Conservation (phyloP, 2,888 invertebrate genomes). For the Brenthis hecate region DNA sequence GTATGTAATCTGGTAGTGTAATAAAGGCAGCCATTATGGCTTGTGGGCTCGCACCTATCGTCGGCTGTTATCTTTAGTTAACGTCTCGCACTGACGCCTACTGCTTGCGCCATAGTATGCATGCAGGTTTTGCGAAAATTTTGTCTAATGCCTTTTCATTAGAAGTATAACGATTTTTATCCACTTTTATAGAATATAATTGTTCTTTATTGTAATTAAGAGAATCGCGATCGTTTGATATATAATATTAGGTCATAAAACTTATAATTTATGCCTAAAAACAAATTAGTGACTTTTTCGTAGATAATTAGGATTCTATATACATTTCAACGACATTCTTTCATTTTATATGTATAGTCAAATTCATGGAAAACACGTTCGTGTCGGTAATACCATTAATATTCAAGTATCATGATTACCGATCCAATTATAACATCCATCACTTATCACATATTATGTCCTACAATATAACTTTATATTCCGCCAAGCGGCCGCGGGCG, state of each 20-base stretch:
- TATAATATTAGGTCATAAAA: too few species aligned
- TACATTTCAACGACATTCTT: too few species aligned
- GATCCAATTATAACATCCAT: slow-evolving; percentile 48
- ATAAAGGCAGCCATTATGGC: slow-evolving; percentile 29
- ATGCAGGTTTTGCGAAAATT: slow-evolving; percentile 62
- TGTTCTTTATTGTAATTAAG: too few species aligned
- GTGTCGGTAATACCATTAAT: background rate
- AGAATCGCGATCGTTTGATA: too few species aligned
- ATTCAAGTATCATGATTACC: slow-evolving; percentile 12
- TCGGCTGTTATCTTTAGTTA: slow-evolving; percentile 61
- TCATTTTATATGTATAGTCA: too few species aligned
- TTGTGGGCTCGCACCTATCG: slow-evolving; percentile 41
- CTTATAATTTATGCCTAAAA: background rate
- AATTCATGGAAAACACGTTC: background rate
- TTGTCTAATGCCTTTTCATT: slow-evolving; percentile 31
- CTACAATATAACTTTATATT: slow-evolving; percentile 73
- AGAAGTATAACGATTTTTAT: too few species aligned
- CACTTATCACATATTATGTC: slow-evolving; percentile 56
- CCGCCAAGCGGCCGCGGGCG: slow-evolving; percentile 57
- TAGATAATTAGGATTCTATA: too few species aligned
- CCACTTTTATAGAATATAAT: too few species aligned
- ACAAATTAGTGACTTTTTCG: slow-evolving; percentile 39
- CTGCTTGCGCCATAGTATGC: slow-evolving; percentile 62
- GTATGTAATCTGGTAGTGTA: slow-evolving; percentile 18
- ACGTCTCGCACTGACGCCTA: slow-evolving; percentile 64